Conservation (phyloP, 2,113 vertebrate genomes). For the Isichthys henryi region DNA sequence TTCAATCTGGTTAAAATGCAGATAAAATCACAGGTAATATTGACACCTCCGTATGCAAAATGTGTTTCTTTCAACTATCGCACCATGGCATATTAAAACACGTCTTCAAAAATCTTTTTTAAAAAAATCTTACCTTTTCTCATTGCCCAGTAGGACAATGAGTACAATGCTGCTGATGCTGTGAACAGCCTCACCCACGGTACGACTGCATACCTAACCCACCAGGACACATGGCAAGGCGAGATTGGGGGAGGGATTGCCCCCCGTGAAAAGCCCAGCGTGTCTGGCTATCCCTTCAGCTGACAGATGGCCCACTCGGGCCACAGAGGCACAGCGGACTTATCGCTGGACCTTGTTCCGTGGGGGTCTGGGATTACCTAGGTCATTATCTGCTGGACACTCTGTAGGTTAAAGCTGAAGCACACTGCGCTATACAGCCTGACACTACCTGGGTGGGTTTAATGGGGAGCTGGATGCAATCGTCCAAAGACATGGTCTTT, state of each 20-base stretch:
- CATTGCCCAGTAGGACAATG: constrained; percentile 49
- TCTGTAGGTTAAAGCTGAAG: not conserved
- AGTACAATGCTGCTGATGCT: constrained; percentile 39
- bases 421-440: not conserved
- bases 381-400: not conserved
- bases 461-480: not conserved
- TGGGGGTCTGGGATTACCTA: constrained; percentile 36
- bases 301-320: not conserved
- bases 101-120: not conserved
- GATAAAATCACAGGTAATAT: not conserved
- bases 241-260: not conserved
- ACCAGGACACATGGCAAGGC: constrained; percentile 27
- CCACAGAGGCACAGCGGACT: constrained; percentile 13
- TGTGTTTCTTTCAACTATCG: not conserved
- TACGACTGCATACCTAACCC: constrained; percentile 33
- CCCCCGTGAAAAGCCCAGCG: not conserved
- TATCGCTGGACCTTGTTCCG: constrained; percentile 37
- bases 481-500: not conserved
- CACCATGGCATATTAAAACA: not conserved
- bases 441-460: not conserved
- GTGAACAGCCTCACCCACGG: constrained; percentile 9
- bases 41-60: not conserved
- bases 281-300: not conserved
- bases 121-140: constrained; percentile 46
- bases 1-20: not conserved